Evolutionary conservation across 2,888 invertebrate genomes (phyloP), one percentile per base, ranked within the genome.

Genomic region (Eupithecia subfuscata): DNA sequence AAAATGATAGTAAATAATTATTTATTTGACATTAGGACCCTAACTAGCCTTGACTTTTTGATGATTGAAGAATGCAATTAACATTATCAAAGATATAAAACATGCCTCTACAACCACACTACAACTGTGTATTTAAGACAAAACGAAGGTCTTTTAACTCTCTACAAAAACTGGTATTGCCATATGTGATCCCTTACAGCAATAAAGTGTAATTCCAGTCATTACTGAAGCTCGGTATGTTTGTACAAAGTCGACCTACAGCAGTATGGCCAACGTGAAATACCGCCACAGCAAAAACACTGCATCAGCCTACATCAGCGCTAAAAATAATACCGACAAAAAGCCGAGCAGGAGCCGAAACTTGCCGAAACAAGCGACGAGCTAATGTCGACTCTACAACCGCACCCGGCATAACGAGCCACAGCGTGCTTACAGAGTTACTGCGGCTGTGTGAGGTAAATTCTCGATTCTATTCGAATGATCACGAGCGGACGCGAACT

Each of bases 301-400:
- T 87, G 86, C 91, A 93, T 94, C 94, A 93, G 87, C 88, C 85
- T 87, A 86, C 91, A 93, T 94, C 94, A 93, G 87, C 88, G 91
- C 94, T 94, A 94, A 93, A 94, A 94, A 93, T 93, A 92, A 83
- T 84, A 84, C 84, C 85, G 83, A 70, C 71, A 78, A 74, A 60
- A 76, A 75, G 45, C 75, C 77, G 80, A 75, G 74, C 77, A 68
- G 64, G 63, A 75, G 74, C 74, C 76, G 73, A 71, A 65, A 73
- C 52, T 56, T 71, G 56, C 75, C 75, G 75, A 76, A 76, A 70
- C 71, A 60, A 25, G 25, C 73, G 73, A 69, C 89, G 89, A 85
- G 82, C 81, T 90, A 89, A 85, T 82, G 82, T 91, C 91, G 92
- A 91, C 91, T 87, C 86, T 89, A 83, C 86, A 86, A 34, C 83